phyloP scores from a whole-genome alignment of 2,113 vertebrate species.

The Raja brachyura region DNA sequence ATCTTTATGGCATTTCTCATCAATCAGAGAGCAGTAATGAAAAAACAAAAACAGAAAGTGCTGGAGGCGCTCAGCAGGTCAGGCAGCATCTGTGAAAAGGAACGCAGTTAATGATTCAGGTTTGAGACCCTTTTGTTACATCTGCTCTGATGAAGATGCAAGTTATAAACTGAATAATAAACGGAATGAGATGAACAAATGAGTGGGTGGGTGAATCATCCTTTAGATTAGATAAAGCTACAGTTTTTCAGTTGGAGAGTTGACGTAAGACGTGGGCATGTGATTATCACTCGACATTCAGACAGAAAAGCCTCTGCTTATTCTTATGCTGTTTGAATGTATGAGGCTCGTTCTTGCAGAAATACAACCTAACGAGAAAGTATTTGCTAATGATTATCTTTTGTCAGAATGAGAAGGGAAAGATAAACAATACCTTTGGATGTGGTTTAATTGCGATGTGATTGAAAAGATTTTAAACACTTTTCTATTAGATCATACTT shows the following conservation, averaged over 20 bases:
- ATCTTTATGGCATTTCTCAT: neutral
- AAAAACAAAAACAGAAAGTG: no score
- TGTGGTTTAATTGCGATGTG: neutral
- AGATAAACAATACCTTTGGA: neutral
- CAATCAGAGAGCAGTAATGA: neutral
- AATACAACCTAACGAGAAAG: neutral
- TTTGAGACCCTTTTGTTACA: no score
- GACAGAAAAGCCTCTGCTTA: neutral
- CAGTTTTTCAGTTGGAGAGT: neutral
- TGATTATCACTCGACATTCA: neutral
- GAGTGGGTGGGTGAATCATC: slow-evolving; percentile 32
- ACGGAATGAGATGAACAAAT: slow-evolving; percentile 22
- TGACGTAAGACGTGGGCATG: neutral
- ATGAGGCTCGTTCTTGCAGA: neutral
- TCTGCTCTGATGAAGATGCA: neutral
- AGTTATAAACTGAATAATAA: slow-evolving; percentile 17
- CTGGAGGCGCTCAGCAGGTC: no score
- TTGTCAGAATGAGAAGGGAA: neutral
- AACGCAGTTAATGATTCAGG: no score
- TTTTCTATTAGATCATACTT: neutral
- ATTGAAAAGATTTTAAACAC: neutral
- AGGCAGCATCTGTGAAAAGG: no score
- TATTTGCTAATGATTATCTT: slow-evolving; percentile 2
- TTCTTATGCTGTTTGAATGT: neutral
- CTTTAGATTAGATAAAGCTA: neutral